Evolutionary conservation across 2,797 vertebrate species (phyloP).

Genomic region (Crocodylus rhombifer): DNA sequence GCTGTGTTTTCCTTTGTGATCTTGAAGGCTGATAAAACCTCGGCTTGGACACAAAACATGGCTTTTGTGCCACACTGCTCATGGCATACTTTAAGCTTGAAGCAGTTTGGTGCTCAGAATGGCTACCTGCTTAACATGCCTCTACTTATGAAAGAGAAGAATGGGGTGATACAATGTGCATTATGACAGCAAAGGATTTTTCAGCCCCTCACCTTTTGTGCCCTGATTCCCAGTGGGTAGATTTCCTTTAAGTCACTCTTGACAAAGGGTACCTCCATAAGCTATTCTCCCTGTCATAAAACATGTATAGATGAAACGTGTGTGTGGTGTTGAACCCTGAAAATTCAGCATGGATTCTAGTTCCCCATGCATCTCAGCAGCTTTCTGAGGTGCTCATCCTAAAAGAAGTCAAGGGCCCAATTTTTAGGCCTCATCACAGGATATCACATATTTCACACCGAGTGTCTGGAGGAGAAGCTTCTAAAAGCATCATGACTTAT

Average conservation of each 20-base stretch:
- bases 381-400: background rate
- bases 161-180: background rate
- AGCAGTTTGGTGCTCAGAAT: background rate
- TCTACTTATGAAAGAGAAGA: background rate
- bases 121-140: slow-evolving; percentile 36
- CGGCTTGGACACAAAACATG: background rate
- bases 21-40: background rate
- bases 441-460: slow-evolving; percentile 5
- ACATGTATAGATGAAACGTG: background rate
- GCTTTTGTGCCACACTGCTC: background rate
- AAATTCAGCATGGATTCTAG: background rate
- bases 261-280: background rate
- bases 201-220: slow-evolving; percentile 32
- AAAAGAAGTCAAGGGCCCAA: slow-evolving; percentile 1
- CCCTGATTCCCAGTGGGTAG: background rate
- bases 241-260: background rate
- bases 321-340: background rate
- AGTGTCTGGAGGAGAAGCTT: background rate
- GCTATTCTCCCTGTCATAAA: background rate
- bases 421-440: slow-evolving; percentile 12
- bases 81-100: background rate
- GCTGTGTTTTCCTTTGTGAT: background rate
- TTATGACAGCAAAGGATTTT: background rate
- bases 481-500: background rate
- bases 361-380: background rate